phyloP scores from a whole-genome alignment of 2,888 invertebrate species.

The Brenthis ino region DNA sequence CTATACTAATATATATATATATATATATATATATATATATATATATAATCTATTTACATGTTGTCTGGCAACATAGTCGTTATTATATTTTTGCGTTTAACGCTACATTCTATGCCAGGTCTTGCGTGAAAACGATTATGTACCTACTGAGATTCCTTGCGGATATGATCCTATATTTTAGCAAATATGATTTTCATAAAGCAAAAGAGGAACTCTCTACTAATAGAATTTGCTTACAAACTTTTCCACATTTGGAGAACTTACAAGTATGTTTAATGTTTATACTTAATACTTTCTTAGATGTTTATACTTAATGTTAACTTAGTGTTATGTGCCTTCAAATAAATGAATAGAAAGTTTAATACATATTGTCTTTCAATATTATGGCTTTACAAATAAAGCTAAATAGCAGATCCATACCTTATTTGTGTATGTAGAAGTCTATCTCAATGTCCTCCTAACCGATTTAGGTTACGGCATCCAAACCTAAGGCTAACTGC shows the following conservation, averaged over 20 bases:
- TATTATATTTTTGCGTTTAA: constrained; percentile 25
- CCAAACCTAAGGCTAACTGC: too few species aligned
- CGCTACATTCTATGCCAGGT: constrained; percentile 15
- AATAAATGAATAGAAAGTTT: too few species aligned
- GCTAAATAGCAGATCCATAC: too few species aligned
- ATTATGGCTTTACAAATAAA: too few species aligned
- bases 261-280: not conserved
- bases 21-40: too few species aligned
- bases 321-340: not conserved
- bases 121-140: constrained; percentile 25
- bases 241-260: not conserved
- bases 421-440: too few species aligned
- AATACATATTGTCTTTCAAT: too few species aligned
- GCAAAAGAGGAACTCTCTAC: not conserved
- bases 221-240: not conserved
- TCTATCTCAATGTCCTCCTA: too few species aligned
- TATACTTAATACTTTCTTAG: not conserved
- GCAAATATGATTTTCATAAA: constrained; percentile 13
- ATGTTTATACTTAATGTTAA: not conserved
- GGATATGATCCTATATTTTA: constrained; percentile 6
- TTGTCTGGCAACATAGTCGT: not conserved
- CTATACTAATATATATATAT: too few species aligned
- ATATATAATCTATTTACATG: too few species aligned
- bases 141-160: constrained; percentile 4
- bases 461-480: too few species aligned